Evolutionary conservation across 2,113 vertebrate species (phyloP).

Genomic region (Cyprinodon tularosa): DNA sequence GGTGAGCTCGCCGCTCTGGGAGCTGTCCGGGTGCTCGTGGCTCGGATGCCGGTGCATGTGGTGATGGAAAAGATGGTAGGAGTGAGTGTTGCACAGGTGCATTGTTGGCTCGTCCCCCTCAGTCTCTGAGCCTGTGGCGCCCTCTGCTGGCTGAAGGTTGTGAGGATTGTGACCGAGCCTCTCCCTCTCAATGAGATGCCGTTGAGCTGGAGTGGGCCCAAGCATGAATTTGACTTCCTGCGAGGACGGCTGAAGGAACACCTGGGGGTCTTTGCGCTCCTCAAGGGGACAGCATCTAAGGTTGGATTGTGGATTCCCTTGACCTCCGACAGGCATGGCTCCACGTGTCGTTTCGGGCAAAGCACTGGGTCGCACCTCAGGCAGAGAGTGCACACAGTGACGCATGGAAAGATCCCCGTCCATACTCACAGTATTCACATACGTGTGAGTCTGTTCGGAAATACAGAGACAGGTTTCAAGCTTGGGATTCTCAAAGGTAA

Average conservation of each 20-base stretch:
- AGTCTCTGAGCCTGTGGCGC: slow-evolving; percentile 80
- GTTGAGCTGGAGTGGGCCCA: slow-evolving; percentile 86
- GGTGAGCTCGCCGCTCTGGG: slow-evolving; percentile 82
- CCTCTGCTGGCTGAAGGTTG: slow-evolving; percentile 74
- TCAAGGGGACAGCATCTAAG: slow-evolving; percentile 85
- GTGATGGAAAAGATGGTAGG: slow-evolving; percentile 82
- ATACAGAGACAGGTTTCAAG: slow-evolving; percentile 9
- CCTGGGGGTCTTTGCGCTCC: slow-evolving; percentile 88
- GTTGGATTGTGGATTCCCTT: slow-evolving; percentile 70
- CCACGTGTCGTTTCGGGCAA: slow-evolving; percentile 80
- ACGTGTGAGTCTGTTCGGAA: slow-evolving; percentile 90
- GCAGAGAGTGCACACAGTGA: slow-evolving; percentile 91
- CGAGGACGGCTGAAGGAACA: slow-evolving; percentile 87
- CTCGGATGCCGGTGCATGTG: slow-evolving; percentile 83
- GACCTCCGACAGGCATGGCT: slow-evolving; percentile 66
- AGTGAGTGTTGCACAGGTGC: slow-evolving; percentile 80
- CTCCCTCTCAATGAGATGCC: slow-evolving; percentile 83
- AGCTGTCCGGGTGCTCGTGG: slow-evolving; percentile 83
- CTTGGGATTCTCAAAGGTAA: background rate
- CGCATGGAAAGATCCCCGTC: slow-evolving; percentile 89
- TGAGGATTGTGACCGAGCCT: slow-evolving; percentile 72
- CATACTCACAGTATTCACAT: slow-evolving; percentile 91
- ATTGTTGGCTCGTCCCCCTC: slow-evolving; percentile 79
- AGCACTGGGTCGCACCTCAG: slow-evolving; percentile 85
- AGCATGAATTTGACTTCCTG: slow-evolving; percentile 96